These are phyloP conservation scores for Dinomys branickii DNA, from an alignment of 2,113 vertebrate genomes.

Conservation along the genomic window DNA sequence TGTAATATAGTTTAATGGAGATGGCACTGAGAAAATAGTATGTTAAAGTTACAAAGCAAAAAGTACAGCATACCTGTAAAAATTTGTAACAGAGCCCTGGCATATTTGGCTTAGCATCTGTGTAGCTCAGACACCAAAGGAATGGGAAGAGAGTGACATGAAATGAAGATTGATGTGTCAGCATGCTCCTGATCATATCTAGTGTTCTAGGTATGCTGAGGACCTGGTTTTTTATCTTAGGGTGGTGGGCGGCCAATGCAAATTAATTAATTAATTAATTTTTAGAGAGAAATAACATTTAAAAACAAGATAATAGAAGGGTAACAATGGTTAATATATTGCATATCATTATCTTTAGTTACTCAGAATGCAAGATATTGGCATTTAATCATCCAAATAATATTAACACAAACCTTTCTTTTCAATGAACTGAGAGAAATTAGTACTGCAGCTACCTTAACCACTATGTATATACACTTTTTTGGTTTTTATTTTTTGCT, in stretches of 20 bases:
- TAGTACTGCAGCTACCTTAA: no score
- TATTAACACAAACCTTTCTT: no score
- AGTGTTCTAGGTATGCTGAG: background rate
- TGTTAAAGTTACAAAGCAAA: background rate
- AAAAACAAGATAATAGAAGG: no score
- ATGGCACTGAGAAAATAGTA: background rate
- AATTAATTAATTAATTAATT: no score
- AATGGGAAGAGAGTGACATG: background rate
- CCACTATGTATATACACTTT: no score
- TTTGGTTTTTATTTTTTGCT: no score
- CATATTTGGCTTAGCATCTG: background rate
- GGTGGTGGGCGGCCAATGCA: background rate
- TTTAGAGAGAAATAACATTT: no score
- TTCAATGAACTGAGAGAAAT: no score
- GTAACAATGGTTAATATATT: no score
- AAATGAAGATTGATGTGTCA: background rate
- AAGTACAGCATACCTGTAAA: background rate
- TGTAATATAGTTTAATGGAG: background rate
- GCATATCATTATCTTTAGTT: no score
- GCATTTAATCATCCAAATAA: no score
- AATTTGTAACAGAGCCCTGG: background rate
- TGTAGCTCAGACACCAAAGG: background rate
- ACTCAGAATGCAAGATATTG: no score
- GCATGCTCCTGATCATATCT: background rate
- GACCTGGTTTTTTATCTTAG: constrained; percentile 1